phyloP scores from a whole-genome alignment of 37 sponge, comb jelly and placozoan species.

The Cliona cf. orientalis region DNA sequence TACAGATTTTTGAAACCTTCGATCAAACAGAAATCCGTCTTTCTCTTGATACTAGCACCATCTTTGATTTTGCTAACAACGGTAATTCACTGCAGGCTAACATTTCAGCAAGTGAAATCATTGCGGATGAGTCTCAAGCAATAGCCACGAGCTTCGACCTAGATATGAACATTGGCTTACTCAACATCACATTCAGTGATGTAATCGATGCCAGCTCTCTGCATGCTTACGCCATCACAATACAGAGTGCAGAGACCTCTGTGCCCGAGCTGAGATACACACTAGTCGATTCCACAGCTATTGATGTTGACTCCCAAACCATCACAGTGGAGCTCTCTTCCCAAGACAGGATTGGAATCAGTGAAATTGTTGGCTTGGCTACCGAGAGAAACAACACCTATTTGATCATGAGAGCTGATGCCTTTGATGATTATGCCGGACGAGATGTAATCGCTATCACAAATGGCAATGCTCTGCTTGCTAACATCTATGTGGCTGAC shows the following conservation, averaged over 20 bases:
- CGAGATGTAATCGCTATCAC: conserved; percentile 85
- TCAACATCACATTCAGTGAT: conserved; percentile 71
- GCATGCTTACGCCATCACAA: conserved; percentile 44
- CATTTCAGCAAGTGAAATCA: background rate
- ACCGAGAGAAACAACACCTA: conserved; percentile 76
- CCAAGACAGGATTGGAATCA: conserved; percentile 70
- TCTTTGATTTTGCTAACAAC: conserved; percentile 57
- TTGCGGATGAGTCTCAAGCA: conserved; percentile 47
- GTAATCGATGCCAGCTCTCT: conserved; percentile 59
- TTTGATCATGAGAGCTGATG: conserved; percentile 78
- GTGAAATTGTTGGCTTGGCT: conserved; percentile 59
- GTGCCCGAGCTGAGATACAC: conserved; percentile 27
- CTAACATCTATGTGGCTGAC: conserved; percentile 53
- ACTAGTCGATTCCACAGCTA: conserved; percentile 55
- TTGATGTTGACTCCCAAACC: conserved; percentile 34
- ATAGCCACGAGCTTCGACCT: conserved; percentile 44
- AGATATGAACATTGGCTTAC: conserved; percentile 71
- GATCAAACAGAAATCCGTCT: conserved; percentile 24
- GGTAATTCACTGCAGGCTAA: conserved; percentile 1
- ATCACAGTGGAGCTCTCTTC: conserved; percentile 61
- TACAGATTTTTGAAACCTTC: conserved; percentile 5
- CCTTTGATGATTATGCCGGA: conserved; percentile 73
- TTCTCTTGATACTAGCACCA: conserved; percentile 13
- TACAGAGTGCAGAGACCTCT: conserved; percentile 48
- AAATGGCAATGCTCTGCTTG: conserved; percentile 72